Percentiles rank a stretch among this genome's conserved stretches.
Evolutionary conservation across 1,140 invertebrate species (phyloP).

Genomic region (Pseudomyrmex dendroicus): DNA sequence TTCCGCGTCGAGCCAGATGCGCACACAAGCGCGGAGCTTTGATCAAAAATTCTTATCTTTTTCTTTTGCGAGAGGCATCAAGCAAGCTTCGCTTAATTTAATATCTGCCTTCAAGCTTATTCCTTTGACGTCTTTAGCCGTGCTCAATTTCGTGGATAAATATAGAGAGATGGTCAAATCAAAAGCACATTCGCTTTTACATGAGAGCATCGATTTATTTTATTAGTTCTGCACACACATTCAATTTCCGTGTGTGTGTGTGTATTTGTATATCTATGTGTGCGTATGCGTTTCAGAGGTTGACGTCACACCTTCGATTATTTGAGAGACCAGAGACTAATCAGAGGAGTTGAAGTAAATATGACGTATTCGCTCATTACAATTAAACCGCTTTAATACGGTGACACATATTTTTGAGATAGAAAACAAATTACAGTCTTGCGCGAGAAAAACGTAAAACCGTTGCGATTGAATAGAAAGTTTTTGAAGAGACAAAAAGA

Average conservation of each 20-base stretch:
- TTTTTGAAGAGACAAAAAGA: neutral
- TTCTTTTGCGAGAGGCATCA: slow-evolving; percentile 11
- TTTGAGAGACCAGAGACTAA: neutral
- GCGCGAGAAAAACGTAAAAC: neutral
- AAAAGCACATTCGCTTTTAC: neutral
- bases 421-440: neutral
- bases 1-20: neutral
- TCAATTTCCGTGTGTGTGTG: neutral
- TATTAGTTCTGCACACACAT: slow-evolving; percentile 12
- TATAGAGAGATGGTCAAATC: neutral
- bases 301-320: neutral
- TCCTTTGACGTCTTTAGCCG: neutral
- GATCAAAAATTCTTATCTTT: neutral
- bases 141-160: slow-evolving; percentile 10
- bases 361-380: neutral
- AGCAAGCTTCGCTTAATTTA: neutral
- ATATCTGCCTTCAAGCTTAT: slow-evolving; percentile 1
- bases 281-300: neutral
- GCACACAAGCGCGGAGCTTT: slow-evolving; percentile 17
- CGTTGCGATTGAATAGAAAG: neutral
- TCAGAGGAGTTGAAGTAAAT: neutral
- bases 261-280: neutral
- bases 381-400: neutral
- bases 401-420: too few species aligned
- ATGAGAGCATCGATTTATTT: neutral